Conservation (phyloP, 1,140 invertebrate genomes). For the Meloidogyne exigua region DNA sequence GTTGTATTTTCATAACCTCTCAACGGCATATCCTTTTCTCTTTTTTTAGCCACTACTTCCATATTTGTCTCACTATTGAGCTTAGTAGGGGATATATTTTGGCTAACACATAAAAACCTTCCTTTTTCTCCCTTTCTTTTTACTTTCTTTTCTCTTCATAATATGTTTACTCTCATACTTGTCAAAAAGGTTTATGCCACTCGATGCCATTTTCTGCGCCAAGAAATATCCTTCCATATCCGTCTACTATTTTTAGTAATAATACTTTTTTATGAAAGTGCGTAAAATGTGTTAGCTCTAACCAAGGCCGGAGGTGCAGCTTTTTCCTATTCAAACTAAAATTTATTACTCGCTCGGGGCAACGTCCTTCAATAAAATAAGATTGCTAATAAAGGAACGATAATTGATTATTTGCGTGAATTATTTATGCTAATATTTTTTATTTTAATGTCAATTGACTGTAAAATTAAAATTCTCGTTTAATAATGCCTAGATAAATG, state of each 20-base stretch:
- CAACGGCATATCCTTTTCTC: neutral
- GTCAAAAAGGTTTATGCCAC: neutral
- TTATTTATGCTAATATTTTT: neutral
- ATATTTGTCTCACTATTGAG: neutral
- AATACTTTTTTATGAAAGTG: constrained; percentile 3
- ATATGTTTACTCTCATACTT: neutral
- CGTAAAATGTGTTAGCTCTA: neutral
- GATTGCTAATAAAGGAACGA: neutral
- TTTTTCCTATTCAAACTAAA: neutral
- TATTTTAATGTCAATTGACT: neutral
- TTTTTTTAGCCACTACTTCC: constrained; percentile 1
- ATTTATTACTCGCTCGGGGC: constrained; percentile 3
- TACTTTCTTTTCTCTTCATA: neutral
- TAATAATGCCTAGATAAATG: neutral
- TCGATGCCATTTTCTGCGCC: constrained; percentile 1
- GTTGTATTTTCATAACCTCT: neutral
- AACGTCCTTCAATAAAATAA: constrained; percentile 3
- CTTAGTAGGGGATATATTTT: neutral
- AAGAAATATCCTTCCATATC: constrained; percentile 4
- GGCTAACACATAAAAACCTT: neutral
- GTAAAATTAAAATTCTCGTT: neutral
- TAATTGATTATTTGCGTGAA: constrained; percentile 1
- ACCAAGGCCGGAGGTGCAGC: neutral
- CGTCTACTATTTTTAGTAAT: neutral
- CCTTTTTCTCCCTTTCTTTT: neutral